Conservation (phyloP, 2,113 vertebrate species). For the Cyrtonyx montezumae region DNA sequence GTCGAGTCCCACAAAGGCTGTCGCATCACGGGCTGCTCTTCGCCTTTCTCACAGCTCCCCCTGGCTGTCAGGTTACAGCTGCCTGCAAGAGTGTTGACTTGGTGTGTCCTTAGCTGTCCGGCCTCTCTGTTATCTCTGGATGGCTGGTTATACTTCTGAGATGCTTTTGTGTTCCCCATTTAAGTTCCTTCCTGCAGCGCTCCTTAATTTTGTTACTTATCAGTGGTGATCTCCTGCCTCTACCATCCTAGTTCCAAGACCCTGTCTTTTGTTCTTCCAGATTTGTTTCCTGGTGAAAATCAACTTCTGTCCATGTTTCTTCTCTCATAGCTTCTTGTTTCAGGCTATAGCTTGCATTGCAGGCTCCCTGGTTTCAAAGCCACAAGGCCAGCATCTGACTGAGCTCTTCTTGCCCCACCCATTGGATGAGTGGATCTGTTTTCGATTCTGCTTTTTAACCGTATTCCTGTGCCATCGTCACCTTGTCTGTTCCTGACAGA, state of each 20-base stretch:
- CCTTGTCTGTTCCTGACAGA: neutral
- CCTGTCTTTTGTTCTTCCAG: neutral
- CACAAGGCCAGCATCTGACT: neutral
- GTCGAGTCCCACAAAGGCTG: neutral
- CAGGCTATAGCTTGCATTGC: neutral
- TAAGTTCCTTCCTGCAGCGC: too few species aligned
- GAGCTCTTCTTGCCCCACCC: rapidly evolving
- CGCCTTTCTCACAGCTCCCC: neutral
- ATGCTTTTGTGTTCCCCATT: rapidly evolving
- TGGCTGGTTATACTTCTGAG: neutral
- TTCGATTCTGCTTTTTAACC: neutral
- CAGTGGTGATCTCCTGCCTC: neutral
- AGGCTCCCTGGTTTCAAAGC: neutral
- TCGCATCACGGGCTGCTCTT: neutral
- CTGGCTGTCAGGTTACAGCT: neutral
- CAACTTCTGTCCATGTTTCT: neutral
- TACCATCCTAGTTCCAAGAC: neutral
- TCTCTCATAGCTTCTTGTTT: neutral
- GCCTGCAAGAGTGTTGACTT: neutral
- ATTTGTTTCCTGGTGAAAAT: neutral
- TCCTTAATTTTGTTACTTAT: rapidly evolving
- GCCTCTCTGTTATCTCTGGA: neutral
- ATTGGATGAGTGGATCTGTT: neutral
- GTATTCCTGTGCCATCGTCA: neutral
- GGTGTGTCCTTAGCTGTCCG: rapidly evolving